These are phyloP conservation scores for Turritopsis rubra DNA, from an alignment of 30 jellyfish, hydroid and myxozoan species.

Conservation along the genomic window DNA sequence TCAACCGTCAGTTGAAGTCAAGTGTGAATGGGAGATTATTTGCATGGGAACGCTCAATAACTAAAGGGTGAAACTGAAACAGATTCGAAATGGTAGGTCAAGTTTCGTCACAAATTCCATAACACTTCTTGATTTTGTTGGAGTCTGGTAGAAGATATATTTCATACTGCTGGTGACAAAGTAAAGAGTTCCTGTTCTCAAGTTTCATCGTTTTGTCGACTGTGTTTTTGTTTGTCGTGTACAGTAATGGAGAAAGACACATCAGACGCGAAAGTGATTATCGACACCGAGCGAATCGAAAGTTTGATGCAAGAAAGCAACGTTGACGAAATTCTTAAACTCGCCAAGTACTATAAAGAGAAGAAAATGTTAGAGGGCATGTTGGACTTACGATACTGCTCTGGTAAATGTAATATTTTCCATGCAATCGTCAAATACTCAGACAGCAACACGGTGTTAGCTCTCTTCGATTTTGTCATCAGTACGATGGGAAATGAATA, in stretches of 20 bases:
- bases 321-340: neutral
- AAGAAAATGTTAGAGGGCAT: neutral
- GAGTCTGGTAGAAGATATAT: no score
- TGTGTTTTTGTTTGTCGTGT: no score
- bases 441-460: neutral
- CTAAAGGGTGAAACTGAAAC: neutral
- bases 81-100: neutral
- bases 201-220: no score
- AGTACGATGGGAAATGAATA: neutral
- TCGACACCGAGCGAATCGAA: conserved; percentile 1
- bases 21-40: neutral
- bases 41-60: neutral
- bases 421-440: neutral
- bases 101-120: no score
- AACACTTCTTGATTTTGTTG: no score
- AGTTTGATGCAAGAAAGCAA: neutral
- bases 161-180: no score
- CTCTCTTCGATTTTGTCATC: conserved; percentile 9
- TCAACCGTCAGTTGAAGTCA: neutral
- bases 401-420: neutral
- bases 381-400: neutral
- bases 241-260: neutral
- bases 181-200: neutral
- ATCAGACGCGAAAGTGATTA: neutral
- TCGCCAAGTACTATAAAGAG: conserved; percentile 9